Percentiles rank a stretch among this genome's conserved stretches.
These are phyloP conservation scores for Eupithecia centaureata DNA, from an alignment of 2,888 invertebrate species.

Conservation along the genomic window DNA sequence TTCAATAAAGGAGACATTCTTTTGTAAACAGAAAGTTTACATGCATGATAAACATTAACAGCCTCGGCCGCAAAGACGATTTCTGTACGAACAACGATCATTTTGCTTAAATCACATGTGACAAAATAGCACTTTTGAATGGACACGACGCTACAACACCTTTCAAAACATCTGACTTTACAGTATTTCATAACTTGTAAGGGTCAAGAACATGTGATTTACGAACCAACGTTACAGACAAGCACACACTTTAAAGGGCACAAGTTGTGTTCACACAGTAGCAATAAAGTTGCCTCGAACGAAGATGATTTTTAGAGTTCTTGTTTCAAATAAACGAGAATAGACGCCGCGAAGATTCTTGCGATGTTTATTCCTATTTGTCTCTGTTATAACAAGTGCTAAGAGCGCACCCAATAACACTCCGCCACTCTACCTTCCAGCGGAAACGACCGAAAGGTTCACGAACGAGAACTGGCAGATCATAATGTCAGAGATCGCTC, in stretches of 20 bases:
- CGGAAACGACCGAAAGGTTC: slow-evolving; percentile 71
- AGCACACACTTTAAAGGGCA: not conserved
- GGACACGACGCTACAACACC: slow-evolving; percentile 3
- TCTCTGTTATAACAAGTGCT: not conserved
- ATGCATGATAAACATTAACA: not conserved
- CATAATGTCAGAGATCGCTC: slow-evolving; percentile 78
- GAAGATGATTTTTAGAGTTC: not conserved
- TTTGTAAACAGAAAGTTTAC: not conserved
- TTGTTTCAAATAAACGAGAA: not conserved
- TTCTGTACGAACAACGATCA: slow-evolving; percentile 8
- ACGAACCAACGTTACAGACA: not conserved
- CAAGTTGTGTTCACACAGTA: not conserved
- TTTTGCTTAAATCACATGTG: slow-evolving; percentile 11
- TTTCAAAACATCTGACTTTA: not conserved
- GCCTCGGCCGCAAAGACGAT: slow-evolving; percentile 22
- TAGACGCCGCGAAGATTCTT: not conserved
- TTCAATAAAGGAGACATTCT: not conserved
- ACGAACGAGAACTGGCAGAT: slow-evolving; percentile 77
- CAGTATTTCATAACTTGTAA: slow-evolving; percentile 10
- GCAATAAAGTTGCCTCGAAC: not conserved
- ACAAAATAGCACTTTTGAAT: slow-evolving; percentile 11
- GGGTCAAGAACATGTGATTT: slow-evolving; percentile 12
- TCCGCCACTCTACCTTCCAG: slow-evolving; percentile 65
- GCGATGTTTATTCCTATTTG: not conserved
- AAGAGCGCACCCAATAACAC: slow-evolving; percentile 25